Conservation (phyloP, 2,797 vertebrate genomes). For the Pseudopleuronectes americanus region DNA sequence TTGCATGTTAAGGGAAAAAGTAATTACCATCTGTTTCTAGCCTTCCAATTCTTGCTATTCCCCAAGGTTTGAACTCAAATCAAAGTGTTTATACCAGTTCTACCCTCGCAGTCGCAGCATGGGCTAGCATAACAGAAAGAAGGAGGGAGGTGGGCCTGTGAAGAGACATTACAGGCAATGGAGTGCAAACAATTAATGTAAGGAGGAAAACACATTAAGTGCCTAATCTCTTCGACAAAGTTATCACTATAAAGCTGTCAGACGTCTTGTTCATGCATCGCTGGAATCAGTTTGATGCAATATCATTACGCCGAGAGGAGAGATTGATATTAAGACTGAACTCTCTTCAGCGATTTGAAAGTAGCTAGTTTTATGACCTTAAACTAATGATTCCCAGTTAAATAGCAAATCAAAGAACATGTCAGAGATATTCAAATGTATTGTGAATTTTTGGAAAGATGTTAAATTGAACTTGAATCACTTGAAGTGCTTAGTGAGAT, state of each 20-base stretch:
- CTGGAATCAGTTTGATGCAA: slow-evolving; percentile 76
- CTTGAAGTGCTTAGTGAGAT: slow-evolving; percentile 1
- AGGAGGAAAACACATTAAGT: slow-evolving; percentile 79
- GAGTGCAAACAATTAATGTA: slow-evolving; percentile 85
- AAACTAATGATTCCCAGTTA: slow-evolving; percentile 63
- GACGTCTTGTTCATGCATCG: slow-evolving; percentile 77
- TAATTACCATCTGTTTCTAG: slow-evolving; percentile 84
- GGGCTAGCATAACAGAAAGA: slow-evolving; percentile 63
- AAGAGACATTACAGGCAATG: slow-evolving; percentile 78
- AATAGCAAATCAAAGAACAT: slow-evolving; percentile 52
- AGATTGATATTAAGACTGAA: slow-evolving; percentile 73
- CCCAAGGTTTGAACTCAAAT: slow-evolving; percentile 81
- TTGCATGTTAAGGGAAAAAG: slow-evolving; percentile 74
- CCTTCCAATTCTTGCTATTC: slow-evolving; percentile 75
- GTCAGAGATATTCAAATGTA: slow-evolving; percentile 31
- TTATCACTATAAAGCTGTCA: slow-evolving; percentile 82
- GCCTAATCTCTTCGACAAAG: slow-evolving; percentile 80
- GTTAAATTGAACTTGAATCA: slow-evolving; percentile 12
- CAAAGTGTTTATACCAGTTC: slow-evolving; percentile 75
- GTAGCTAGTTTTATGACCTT: slow-evolving; percentile 62
- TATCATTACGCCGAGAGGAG: slow-evolving; percentile 71
- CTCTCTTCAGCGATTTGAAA: slow-evolving; percentile 48
- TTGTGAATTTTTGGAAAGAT: slow-evolving; percentile 13
- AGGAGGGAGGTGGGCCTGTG: slow-evolving; percentile 62
- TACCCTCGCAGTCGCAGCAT: slow-evolving; percentile 72